phyloP scores from a whole-genome alignment of 2,797 vertebrate species.

The Lates japonicus region DNA sequence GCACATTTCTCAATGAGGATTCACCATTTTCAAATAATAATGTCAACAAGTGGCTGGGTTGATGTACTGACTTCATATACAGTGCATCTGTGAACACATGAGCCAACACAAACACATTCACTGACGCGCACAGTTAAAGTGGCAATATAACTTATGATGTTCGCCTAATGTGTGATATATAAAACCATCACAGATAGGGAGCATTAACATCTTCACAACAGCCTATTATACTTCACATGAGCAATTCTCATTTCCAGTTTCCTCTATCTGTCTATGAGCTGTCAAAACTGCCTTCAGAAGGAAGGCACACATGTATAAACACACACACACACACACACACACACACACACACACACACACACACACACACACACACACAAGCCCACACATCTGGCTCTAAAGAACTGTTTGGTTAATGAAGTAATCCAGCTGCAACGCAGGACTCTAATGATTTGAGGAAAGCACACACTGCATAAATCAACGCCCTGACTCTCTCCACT shows the following conservation, averaged over 20 bases:
- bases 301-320: not conserved
- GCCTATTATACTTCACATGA: not conserved
- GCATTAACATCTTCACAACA: not conserved
- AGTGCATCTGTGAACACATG: not conserved
- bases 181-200: not conserved
- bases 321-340: not conserved
- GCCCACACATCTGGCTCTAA: constrained; percentile 31
- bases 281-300: not conserved
- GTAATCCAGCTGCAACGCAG: constrained; percentile 28
- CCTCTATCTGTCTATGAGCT: not conserved
- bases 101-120: not conserved
- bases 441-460: constrained; percentile 36
- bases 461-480: constrained; percentile 46
- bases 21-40: constrained; percentile 16
- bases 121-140: not conserved
- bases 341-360: not conserved
- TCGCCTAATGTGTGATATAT: not conserved
- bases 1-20: constrained; percentile 21
- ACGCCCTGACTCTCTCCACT: not conserved
- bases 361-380: constrained; percentile 1
- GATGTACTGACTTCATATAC: constrained; percentile 31
- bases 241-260: not conserved
- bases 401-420: constrained; percentile 35
- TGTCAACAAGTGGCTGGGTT: not conserved
- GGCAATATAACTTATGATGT: not conserved